Conservation (phyloP, 92 coral and sea anemone species). For the Paramuricea clavata region DNA sequence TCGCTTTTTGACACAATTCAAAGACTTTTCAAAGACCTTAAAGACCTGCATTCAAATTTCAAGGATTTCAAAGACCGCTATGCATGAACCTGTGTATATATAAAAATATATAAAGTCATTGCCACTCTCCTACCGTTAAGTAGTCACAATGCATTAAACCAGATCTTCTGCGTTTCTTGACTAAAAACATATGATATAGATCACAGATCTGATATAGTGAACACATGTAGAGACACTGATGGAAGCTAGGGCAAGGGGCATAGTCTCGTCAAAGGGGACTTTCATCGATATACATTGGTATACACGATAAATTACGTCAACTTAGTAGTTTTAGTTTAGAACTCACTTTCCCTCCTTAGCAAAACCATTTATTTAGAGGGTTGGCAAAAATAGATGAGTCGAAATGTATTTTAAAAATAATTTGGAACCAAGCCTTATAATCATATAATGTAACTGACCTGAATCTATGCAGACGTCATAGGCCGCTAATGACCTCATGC, state of each 20-base stretch:
- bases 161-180: constrained; percentile 87
- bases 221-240: too few relatives aligned
- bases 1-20: too few relatives aligned
- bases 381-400: neutral
- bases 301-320: neutral
- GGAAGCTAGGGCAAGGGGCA: too few relatives aligned
- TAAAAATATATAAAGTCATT: neutral
- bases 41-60: too few relatives aligned
- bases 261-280: neutral
- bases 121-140: constrained; percentile 72
- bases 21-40: too few relatives aligned
- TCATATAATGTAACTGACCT: neutral
- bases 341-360: neutral
- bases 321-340: neutral
- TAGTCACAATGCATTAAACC: constrained; percentile 99
- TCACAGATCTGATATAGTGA: too few relatives aligned
- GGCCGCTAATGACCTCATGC: too few relatives aligned
- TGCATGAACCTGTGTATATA: too few relatives aligned
- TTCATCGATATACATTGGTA: neutral
- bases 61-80: too few relatives aligned
- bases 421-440: neutral
- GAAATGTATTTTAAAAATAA: too few relatives aligned
- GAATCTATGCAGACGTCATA: too few relatives aligned
- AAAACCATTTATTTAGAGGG: too few relatives aligned
- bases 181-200: constrained; percentile 37